These are phyloP conservation scores for Pachymerium ferrugineum DNA, from an alignment of 2,888 invertebrate species.

Conservation along the genomic window DNA sequence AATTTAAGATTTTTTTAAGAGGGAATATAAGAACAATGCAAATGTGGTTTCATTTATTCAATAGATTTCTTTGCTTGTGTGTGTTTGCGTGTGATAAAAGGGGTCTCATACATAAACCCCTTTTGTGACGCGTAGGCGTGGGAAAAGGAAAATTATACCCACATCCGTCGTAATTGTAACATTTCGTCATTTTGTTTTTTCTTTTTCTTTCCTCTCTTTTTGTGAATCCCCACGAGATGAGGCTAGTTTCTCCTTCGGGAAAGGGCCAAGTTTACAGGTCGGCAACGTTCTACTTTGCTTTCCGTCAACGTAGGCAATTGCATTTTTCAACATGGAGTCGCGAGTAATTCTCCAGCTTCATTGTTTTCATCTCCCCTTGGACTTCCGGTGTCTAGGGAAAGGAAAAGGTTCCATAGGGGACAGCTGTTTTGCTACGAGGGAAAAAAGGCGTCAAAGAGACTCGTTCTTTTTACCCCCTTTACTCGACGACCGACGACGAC, in stretches of 20 bases:
- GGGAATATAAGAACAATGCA: constrained; percentile 20
- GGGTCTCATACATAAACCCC: too few species aligned
- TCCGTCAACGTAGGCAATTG: constrained; percentile 17
- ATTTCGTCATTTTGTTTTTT: neutral
- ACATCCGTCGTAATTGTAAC: neutral
- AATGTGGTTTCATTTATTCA: constrained; percentile 5
- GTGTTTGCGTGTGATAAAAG: constrained; percentile 18
- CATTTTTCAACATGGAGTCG: constrained; percentile 25
- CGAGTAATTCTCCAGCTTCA: constrained; percentile 24
- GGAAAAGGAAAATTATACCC: neutral
- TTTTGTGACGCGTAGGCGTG: constrained; percentile 15
- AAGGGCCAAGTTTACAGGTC: constrained; percentile 19
- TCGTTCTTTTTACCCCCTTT: constrained; percentile 20
- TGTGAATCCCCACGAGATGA: too few species aligned
- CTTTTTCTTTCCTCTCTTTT: neutral
- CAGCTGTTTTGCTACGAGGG: constrained; percentile 7
- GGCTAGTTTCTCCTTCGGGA: neutral
- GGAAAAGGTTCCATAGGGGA: constrained; percentile 21
- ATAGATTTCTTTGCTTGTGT: neutral
- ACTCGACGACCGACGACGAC: too few species aligned
- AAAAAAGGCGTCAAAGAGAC: neutral
- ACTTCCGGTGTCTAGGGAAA: constrained; percentile 17
- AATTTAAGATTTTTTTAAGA: too few species aligned
- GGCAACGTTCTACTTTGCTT: constrained; percentile 11
- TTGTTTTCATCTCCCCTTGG: constrained; percentile 23